Base-by-base conservation (phyloP, 2,797 vertebrate species). In the Synaphobranchus kaupii region DNA sequence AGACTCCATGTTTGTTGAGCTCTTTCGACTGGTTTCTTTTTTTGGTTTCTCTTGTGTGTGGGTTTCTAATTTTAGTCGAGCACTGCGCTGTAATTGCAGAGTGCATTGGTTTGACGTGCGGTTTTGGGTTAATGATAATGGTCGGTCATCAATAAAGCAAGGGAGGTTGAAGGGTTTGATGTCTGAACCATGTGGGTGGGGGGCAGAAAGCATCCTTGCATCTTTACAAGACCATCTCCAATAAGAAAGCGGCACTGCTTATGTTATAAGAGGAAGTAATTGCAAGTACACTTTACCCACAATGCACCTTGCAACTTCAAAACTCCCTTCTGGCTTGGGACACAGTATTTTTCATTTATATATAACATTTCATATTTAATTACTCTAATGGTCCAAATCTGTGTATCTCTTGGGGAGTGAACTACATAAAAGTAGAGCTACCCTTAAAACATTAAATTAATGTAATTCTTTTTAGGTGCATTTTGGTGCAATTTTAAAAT, bases 41-140 rank as follows among this genome's bases (percentile, higher is more conserved):
- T 88, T 48, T 54, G 50, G 91, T 91, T 87, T 90, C 85, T 89
- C 89, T 90, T 90, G 87, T 89, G 92, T 92, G 93, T 90, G 88
- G 86, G 84, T n/a, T 92, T 83, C 92, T 96, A 95, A 96, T 93
- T 95, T 95, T 95, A 96, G 95, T 88, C 87, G 84, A 91, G 90
- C 90, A 89, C 91, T 87, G 91, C 93, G 92, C 84, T 94, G 94
- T 94, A 92, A 93, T 91, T 90, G 90, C 90, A 94, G 91, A 91
- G 93, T 88, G 88, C 87, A 90, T 22, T 22, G 85, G 90, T 91
- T 81, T 91, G 92, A 92, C 90, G 78, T 93, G 93, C 93, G 93
- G 94, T 93, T 76, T 89, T 86, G 91, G 92, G 92, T 88, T 91
- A 91, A 94, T 91, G 94, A 93, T 93, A 93, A 95, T 89, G 85